These are phyloP conservation scores for Drosophila tanythrix DNA, from an alignment of 2,888 invertebrate genomes.

Conservation along the genomic window DNA sequence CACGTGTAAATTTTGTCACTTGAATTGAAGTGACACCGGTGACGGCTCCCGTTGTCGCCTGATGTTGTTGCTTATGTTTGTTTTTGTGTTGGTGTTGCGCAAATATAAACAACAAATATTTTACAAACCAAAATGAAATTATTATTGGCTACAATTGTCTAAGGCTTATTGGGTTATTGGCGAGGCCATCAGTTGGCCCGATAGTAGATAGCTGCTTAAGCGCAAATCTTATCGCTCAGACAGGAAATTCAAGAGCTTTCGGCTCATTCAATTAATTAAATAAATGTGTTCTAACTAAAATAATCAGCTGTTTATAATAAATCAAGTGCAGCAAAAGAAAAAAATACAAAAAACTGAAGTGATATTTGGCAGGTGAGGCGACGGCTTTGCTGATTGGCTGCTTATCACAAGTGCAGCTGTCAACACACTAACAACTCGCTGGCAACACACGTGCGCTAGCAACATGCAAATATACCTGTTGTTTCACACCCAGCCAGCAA, in stretches of 20 bases:
- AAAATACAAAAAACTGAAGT: background rate
- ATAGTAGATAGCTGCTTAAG: conserved; percentile 10
- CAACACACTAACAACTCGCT: background rate
- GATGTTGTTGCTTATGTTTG: conserved; percentile 25
- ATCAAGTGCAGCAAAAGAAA: conserved; percentile 41
- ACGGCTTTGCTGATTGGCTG: conserved; percentile 20
- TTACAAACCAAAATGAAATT: conserved; percentile 56
- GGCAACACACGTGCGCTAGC: conserved; percentile 8
- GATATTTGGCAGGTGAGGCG: conserved; percentile 8
- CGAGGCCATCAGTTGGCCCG: conserved; percentile 36
- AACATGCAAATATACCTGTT: conserved; percentile 55
- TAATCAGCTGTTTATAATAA: conserved; percentile 43
- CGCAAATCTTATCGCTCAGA: conserved; percentile 46
- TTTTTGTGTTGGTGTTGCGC: conserved; percentile 53
- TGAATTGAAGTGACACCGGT: conserved; percentile 46
- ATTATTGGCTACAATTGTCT: conserved; percentile 63
- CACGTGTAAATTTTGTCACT: conserved; percentile 70
- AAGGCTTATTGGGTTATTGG: conserved; percentile 52
- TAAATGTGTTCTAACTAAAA: conserved; percentile 12
- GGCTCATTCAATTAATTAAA: conserved; percentile 68
- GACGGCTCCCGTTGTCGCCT: conserved; percentile 18
- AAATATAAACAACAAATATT: conserved; percentile 71
- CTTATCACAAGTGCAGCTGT: conserved; percentile 46
- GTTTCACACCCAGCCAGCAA: conserved; percentile 24
- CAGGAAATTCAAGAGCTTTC: conserved; percentile 49